Conservation (phyloP, 2,888 invertebrate genomes). For the Rhingia rostrata region DNA sequence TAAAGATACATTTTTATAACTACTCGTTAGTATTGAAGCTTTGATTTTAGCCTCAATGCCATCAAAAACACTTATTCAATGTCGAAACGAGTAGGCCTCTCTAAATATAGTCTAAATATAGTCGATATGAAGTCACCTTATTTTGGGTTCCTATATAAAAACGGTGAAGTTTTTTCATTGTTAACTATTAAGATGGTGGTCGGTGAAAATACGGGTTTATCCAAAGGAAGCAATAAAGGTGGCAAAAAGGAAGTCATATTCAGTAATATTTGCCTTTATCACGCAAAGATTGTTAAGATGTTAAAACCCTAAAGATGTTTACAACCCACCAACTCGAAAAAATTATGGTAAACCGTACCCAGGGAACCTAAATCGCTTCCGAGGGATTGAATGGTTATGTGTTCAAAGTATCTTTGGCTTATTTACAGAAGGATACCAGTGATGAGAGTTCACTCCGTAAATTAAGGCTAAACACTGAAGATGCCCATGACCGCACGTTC, state of each 20-base stretch:
- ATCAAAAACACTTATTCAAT: too few species aligned
- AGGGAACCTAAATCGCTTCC: conserved; percentile 95
- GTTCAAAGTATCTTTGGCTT: conserved; percentile 98
- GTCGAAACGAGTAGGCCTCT: too few species aligned
- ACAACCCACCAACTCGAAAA: conserved; percentile 98
- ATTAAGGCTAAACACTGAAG: conserved; percentile 98
- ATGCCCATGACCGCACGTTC: conserved; percentile 98
- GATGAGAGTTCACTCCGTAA: conserved; percentile 99
- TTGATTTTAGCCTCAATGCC: too few species aligned
- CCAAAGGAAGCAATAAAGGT: conserved; percentile 99
- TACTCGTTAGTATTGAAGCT: too few species aligned
- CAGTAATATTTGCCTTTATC: too few species aligned
- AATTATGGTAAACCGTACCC: conserved; percentile 99
- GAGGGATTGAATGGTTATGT: conserved; percentile 99
- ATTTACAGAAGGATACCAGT: conserved; percentile 97
- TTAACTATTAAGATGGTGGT: conserved; percentile 83
- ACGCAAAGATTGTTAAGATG: conserved; percentile 99
- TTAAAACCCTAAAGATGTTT: conserved; percentile 99
- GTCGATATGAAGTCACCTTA: too few species aligned
- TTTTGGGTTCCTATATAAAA: too few species aligned
- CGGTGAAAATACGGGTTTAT: conserved; percentile 97
- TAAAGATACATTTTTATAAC: too few species aligned
- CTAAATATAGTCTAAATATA: too few species aligned
- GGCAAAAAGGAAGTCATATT: conserved; percentile 99
- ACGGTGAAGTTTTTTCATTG: conserved; percentile 82